phyloP scores from a whole-genome alignment of 1,140 invertebrate species.

The Dufourea novaeangliae region DNA sequence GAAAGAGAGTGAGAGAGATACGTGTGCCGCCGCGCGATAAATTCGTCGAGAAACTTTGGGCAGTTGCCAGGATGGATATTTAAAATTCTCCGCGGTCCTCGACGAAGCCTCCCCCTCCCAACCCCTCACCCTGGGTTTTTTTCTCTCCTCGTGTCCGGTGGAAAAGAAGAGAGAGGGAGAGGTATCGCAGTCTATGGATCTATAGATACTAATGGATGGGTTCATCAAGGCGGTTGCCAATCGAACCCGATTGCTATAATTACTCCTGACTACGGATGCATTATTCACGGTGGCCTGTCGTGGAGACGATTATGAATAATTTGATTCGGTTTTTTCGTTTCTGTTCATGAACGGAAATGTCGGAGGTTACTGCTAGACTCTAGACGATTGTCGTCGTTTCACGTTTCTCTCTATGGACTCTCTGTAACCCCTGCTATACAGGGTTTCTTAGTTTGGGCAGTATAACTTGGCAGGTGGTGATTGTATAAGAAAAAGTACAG shows the following conservation, averaged over 20 bases:
- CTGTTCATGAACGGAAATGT: background rate
- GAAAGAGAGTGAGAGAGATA: too few relatives aligned
- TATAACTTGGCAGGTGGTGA: too few relatives aligned
- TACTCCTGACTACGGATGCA: conserved; percentile 6
- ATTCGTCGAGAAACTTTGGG: conserved; percentile 72
- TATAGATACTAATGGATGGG: conserved; percentile 29
- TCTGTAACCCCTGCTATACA: too few relatives aligned
- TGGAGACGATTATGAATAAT: conserved; percentile 34
- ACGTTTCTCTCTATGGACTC: too few relatives aligned
- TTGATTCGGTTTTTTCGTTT: background rate
- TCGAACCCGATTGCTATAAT: conserved; percentile 43
- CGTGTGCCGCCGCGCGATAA: conserved; percentile 59
- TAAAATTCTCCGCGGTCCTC: conserved; percentile 70
- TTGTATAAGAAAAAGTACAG: too few relatives aligned
- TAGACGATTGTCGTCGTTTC: background rate
- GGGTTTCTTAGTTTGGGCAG: too few relatives aligned
- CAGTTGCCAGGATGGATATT: conserved; percentile 70
- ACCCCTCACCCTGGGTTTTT: conserved; percentile 17
- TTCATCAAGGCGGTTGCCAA: conserved; percentile 39
- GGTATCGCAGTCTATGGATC: background rate
- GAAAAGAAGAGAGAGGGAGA: too few relatives aligned
- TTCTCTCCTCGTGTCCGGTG: conserved; percentile 3
- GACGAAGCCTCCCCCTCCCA: background rate
- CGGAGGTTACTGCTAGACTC: too few relatives aligned
- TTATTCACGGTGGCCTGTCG: conserved; percentile 9